Percentiles rank a stretch among this genome's conserved stretches.
Conservation (phyloP, 2,888 invertebrate species). For the Rotaria socialis region DNA sequence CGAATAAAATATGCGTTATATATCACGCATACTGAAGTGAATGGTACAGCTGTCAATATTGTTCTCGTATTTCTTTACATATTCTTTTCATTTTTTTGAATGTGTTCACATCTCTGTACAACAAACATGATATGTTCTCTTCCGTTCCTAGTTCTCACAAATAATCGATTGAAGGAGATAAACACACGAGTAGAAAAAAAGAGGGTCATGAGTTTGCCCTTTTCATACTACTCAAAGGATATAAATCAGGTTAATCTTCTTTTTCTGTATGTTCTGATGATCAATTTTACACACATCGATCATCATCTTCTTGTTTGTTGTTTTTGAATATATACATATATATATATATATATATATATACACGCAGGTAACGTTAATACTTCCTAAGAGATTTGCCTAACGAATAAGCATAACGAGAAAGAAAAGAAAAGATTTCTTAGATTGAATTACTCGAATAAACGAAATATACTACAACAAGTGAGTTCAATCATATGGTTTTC, state of each 20-base stretch:
- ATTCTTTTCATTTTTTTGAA: not conserved
- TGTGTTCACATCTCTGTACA: not conserved
- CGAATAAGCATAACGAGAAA: not conserved
- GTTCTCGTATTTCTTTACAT: not conserved
- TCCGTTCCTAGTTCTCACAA: not conserved
- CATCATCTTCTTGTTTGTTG: not conserved
- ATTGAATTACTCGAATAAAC: no score
- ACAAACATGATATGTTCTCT: slow-evolving; percentile 2
- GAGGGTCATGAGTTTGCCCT: not conserved
- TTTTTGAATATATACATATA: no score
- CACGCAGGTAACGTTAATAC: not conserved
- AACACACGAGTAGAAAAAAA: not conserved
- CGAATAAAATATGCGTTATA: not conserved
- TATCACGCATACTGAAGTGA: not conserved
- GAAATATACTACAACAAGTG: no score
- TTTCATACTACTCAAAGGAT: not conserved
- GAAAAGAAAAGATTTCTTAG: no score
- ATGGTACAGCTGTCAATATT: not conserved
- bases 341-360: no score
- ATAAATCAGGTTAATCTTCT: not conserved
- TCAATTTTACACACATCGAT: not conserved
- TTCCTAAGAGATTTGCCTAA: not conserved
- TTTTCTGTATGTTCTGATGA: not conserved
- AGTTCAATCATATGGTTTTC: no score
- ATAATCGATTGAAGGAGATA: not conserved